phyloP scores from a whole-genome alignment of 2,113 vertebrate species.

The Otolemur garnettii region DNA sequence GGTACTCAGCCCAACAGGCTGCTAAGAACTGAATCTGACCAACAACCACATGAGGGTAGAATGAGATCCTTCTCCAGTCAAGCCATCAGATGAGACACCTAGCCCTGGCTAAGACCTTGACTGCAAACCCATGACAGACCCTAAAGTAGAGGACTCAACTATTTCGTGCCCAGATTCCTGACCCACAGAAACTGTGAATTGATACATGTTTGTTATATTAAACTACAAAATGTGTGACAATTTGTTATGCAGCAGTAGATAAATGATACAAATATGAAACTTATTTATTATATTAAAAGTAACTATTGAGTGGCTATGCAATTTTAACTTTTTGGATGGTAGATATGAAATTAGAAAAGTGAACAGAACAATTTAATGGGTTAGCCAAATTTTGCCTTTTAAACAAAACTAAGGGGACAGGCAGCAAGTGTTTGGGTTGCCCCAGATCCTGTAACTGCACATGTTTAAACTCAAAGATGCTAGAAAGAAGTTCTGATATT shows the following conservation, averaged over 20 bases:
- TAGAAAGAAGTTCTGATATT: constrained; percentile 1
- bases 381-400: neutral
- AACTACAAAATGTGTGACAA: neutral
- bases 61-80: neutral
- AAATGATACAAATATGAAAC: neutral
- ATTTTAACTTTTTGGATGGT: neutral
- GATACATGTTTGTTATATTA: neutral
- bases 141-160: neutral
- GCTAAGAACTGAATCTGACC: neutral
- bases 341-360: neutral
- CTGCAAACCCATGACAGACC: neutral
- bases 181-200: neutral
- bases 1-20: neutral
- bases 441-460: neutral
- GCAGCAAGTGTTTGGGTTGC: neutral
- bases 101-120: neutral
- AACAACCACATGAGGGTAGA: neutral
- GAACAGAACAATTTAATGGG: neutral
- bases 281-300: constrained; percentile 7
- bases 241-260: neutral
- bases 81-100: neutral
- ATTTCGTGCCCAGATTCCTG: neutral
- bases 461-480: neutral
- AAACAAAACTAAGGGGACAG: neutral
- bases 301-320: neutral